Evolutionary conservation across 1,140 invertebrate genomes (phyloP), one percentile per base, ranked within the genome.

Genomic region (Stenopsyche tienmushanensis): DNA sequence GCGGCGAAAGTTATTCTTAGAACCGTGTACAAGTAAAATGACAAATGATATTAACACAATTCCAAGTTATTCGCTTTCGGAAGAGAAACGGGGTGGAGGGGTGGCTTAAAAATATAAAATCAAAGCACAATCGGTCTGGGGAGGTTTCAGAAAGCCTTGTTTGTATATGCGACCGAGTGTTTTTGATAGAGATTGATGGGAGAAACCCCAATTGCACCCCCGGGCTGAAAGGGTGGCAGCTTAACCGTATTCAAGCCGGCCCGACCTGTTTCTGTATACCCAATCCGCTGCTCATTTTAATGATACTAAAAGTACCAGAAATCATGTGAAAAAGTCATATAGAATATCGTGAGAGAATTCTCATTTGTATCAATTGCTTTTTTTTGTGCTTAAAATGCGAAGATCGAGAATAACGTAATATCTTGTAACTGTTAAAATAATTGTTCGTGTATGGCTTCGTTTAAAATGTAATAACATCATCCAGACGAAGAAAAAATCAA

Each of bases 111-210:
- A 57, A 57, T 57, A 57, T 39, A 57, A 57, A 57, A 57, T 57
- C 54, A 57, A 57, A 57, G 54, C 54, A 57, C 54, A 57, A 57
- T 57, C 39, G 39, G 54, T 20, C 13, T 3, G 15, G 15, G 26
- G 9, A 2, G 25, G 15, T 34, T 25, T 15, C 18, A 15, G 34
- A 17, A 21, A 20, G 34, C 18, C 54, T 42, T 15, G 54, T 57
- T 39, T 57, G 54, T 57, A 42, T 57, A 21, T 57, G 54, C 39
- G 54, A 57, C 54, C 54, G 49, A 64, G 49, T 64, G 62, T 64
- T 64, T 54, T 17, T 64, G 62, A 64, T 52, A 55, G 62, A 64
- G 62, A 64, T 64, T 64, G 62, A 64, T 64, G 62, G 49, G 50
- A 63, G 24, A 47, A 10, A 41, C 62, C 23, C 62, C 45, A 57